These are phyloP conservation scores for Dascyllus trimaculatus DNA, from an alignment of 2,113 vertebrate genomes.

Conservation along the genomic window DNA sequence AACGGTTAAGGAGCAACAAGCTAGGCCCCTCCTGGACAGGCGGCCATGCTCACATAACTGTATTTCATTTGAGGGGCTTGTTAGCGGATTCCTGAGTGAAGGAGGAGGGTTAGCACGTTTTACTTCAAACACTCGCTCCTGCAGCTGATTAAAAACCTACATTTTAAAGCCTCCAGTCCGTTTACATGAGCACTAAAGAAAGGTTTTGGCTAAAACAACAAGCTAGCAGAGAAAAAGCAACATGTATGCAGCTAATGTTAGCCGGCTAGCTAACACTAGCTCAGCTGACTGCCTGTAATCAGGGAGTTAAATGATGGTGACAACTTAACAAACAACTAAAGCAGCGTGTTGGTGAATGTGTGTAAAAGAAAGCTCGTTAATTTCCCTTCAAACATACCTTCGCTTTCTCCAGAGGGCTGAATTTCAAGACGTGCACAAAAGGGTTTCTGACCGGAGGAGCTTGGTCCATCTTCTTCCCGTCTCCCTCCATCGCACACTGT, in stretches of 20 bases:
- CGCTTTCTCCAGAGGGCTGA: slow-evolving; percentile 88
- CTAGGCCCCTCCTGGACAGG: slow-evolving; percentile 65
- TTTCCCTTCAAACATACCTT: slow-evolving; percentile 82
- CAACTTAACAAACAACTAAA: slow-evolving; percentile 5
- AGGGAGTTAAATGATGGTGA: slow-evolving; percentile 30
- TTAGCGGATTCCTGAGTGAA: slow-evolving; percentile 16
- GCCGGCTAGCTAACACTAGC: slow-evolving; percentile 62
- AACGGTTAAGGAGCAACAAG: slow-evolving; percentile 68
- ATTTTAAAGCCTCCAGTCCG: too few species aligned
- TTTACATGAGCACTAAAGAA: neutral
- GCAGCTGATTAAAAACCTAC: neutral
- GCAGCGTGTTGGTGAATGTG: neutral
- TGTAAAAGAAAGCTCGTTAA: neutral
- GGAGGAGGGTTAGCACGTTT: neutral
- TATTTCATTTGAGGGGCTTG: neutral
- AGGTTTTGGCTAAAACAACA: neutral
- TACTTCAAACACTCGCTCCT: rapidly evolving
- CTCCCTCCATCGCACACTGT: slow-evolving; percentile 80
- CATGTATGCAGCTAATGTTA: slow-evolving; percentile 69
- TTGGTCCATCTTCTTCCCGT: slow-evolving; percentile 85
- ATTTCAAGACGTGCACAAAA: slow-evolving; percentile 91
- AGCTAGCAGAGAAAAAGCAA: slow-evolving; percentile 41
- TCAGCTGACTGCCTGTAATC: slow-evolving; percentile 45
- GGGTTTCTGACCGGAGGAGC: slow-evolving; percentile 90
- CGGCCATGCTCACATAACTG: slow-evolving; percentile 52